Percentiles rank a stretch among this genome's conserved stretches.
Evolutionary conservation across 1,140 invertebrate species (phyloP).

Genomic region (Calliphora vicina): DNA sequence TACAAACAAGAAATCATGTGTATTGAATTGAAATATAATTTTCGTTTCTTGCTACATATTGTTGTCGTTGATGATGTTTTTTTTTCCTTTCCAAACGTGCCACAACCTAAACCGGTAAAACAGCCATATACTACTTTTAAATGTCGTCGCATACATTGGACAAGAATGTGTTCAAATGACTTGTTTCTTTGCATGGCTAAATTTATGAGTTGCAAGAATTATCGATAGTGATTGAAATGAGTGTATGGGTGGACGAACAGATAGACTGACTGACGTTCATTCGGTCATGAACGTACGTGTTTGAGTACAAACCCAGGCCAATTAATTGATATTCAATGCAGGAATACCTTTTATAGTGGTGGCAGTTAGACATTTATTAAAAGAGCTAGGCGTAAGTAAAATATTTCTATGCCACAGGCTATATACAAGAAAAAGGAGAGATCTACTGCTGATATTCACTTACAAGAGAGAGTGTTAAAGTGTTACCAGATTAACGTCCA

Average conservation of each 20-base stretch:
- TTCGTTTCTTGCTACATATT: background rate
- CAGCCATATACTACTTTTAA: background rate
- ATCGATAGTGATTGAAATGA: background rate
- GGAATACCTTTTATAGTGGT: background rate
- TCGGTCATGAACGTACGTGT: background rate
- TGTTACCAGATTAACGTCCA: background rate
- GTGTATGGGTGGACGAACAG: background rate
- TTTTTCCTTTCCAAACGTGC: slow-evolving; percentile 10
- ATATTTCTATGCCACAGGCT: background rate
- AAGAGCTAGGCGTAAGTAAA: background rate
- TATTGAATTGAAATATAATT: background rate
- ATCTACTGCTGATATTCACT: background rate
- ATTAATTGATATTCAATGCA: slow-evolving; percentile 13
- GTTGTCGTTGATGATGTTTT: background rate
- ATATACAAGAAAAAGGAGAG: background rate
- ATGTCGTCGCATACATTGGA: background rate
- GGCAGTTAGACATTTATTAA: background rate
- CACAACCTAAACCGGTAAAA: slow-evolving; percentile 27
- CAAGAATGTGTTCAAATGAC: background rate
- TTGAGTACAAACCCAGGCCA: background rate
- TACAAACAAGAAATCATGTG: slow-evolving; percentile 9
- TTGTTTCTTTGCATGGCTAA: background rate
- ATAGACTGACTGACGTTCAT: too few species aligned
- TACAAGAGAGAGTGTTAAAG: background rate
- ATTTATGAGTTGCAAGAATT: slow-evolving; percentile 11